These are phyloP conservation scores for Notocelia uddmanniana DNA, from an alignment of 2,888 invertebrate genomes.

Conservation along the genomic window DNA sequence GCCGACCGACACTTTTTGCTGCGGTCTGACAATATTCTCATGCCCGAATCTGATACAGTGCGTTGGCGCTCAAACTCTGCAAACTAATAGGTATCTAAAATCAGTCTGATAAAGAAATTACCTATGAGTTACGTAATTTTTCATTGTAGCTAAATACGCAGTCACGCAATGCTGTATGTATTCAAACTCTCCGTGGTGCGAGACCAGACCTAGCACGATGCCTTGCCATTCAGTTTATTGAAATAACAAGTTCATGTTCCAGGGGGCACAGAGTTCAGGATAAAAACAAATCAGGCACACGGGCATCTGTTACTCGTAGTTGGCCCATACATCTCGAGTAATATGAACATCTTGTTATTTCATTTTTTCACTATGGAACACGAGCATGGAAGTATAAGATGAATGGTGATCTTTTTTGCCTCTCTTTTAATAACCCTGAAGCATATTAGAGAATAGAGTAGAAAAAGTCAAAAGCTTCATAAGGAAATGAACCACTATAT, in stretches of 20 bases:
- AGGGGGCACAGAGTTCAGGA: no score
- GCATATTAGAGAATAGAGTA: not conserved
- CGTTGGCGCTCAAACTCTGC: not conserved
- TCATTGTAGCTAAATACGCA: not conserved
- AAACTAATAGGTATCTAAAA: not conserved
- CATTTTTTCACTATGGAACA: constrained; percentile 12
- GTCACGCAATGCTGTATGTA: constrained; percentile 19
- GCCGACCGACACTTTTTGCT: not conserved
- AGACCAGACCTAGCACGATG: constrained; percentile 17
- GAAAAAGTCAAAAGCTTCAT: not conserved
- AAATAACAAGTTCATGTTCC: constrained; percentile 24
- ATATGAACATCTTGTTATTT: constrained; percentile 29
- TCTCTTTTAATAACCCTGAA: no score
- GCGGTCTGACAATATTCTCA: not conserved
- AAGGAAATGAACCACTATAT: not conserved
- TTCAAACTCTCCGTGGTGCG: constrained; percentile 19
- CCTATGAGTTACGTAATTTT: no score
- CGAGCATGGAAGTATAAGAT: not conserved
- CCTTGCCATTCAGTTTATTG: constrained; percentile 24
- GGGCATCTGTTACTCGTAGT: not conserved
- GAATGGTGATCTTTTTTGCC: no score
- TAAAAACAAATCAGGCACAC: not conserved
- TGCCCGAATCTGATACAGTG: not conserved
- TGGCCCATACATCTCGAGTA: not conserved
- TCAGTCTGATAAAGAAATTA: not conserved